phyloP scores from a whole-genome alignment of 2,888 invertebrate genomes.

The Cantharis lateralis region DNA sequence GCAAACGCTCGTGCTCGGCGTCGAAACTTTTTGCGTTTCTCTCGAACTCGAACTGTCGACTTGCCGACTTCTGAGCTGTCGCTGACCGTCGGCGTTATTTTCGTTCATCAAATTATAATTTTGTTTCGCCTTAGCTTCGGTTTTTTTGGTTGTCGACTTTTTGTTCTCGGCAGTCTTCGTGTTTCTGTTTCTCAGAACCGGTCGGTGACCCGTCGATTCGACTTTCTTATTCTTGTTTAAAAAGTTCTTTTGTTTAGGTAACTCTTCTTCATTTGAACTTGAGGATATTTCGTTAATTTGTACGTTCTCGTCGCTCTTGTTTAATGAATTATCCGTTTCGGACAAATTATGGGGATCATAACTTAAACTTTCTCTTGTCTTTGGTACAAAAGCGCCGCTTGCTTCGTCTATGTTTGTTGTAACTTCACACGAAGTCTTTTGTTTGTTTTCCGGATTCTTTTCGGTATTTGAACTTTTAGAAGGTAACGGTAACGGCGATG shows the following conservation, averaged over 20 bases:
- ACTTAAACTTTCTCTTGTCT: constrained; percentile 47
- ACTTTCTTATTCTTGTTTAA: not conserved
- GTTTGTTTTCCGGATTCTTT: not conserved
- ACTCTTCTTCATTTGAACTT: constrained; percentile 61
- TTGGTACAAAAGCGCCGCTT: constrained; percentile 40
- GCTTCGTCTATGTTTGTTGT: constrained; percentile 15
- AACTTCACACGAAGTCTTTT: constrained; percentile 1
- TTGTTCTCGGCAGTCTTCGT: not conserved
- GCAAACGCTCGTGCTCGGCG: not conserved
- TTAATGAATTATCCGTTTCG: constrained; percentile 51
- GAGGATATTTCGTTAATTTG: constrained; percentile 73
- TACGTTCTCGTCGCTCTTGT: constrained; percentile 49
- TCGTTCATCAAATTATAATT: not conserved
- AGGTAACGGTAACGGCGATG: not conserved
- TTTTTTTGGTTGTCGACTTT: not conserved
- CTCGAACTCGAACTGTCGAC: not conserved
- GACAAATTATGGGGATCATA: constrained; percentile 41
- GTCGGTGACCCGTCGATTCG: not conserved
- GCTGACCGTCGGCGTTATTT: not conserved
- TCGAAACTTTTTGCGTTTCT: not conserved
- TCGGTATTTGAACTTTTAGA: not conserved
- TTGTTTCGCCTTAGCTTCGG: not conserved
- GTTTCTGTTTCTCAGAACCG: constrained; percentile 10
- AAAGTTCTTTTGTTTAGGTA: not conserved
- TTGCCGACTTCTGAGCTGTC: not conserved